phyloP scores from a whole-genome alignment of 2,797 vertebrate species.

The Pipistrellus pygmaeus region DNA sequence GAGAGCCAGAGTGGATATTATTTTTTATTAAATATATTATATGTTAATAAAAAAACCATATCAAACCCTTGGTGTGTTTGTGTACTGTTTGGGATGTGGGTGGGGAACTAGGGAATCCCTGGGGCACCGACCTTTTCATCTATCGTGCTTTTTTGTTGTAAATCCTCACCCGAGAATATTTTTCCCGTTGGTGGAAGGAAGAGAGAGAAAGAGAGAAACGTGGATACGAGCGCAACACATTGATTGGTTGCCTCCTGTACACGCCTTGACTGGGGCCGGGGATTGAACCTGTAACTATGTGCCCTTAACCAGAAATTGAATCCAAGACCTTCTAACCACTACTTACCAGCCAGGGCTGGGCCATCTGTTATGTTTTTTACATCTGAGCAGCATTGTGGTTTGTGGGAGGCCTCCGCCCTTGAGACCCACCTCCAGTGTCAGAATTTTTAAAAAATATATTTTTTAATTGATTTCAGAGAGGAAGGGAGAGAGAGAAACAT shows the following conservation, averaged over 20 bases:
- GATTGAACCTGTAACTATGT: too few relatives aligned
- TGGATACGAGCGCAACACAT: too few relatives aligned
- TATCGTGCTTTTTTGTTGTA: background rate
- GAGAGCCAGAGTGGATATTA: conserved; percentile 83
- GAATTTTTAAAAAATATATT: background rate
- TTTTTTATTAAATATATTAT: conserved; percentile 86
- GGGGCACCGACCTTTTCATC: background rate
- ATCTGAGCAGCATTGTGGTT: background rate
- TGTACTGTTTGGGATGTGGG: conserved; percentile 30
- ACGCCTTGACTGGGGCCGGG: too few relatives aligned
- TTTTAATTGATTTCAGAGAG: too few relatives aligned
- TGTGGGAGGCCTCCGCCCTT: background rate
- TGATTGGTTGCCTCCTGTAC: too few relatives aligned
- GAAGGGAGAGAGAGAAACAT: too few relatives aligned
- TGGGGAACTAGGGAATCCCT: background rate
- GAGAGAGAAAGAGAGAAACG: too few relatives aligned
- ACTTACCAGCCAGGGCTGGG: too few relatives aligned
- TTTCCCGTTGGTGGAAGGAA: too few relatives aligned
- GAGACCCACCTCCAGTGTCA: background rate
- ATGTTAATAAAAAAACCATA: conserved; percentile 84
- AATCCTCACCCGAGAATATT: too few relatives aligned
- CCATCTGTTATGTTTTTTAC: background rate
- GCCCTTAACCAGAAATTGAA: too few relatives aligned
- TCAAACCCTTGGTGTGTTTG: conserved; percentile 53
- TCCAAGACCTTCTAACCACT: too few relatives aligned